These are phyloP conservation scores for Cyclina sinensis DNA, from an alignment of 1,140 invertebrate species.

Conservation along the genomic window DNA sequence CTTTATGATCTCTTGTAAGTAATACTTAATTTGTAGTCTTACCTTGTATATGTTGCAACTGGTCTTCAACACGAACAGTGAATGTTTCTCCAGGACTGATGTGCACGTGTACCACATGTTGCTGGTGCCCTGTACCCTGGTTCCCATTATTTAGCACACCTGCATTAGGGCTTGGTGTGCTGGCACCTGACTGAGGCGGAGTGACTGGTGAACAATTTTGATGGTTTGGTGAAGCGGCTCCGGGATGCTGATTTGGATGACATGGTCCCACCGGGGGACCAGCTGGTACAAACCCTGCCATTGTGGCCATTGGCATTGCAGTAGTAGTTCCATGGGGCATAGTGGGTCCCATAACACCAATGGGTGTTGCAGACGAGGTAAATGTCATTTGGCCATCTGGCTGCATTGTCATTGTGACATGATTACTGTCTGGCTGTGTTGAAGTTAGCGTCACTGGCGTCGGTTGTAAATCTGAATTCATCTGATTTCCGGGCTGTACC, in stretches of 20 bases:
- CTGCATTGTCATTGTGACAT: conserved; percentile 1
- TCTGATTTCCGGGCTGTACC: not conserved
- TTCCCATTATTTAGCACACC: conserved; percentile 31
- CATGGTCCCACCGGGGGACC: conserved; percentile 6
- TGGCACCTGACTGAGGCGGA: conserved; percentile 46
- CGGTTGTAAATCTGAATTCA: not conserved
- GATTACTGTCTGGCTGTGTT: not conserved
- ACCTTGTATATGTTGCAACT: conserved; percentile 64
- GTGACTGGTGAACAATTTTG: conserved; percentile 5
- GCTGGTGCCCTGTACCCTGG: conserved; percentile 44
- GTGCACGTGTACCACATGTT: conserved; percentile 65
- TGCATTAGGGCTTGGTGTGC: conserved; percentile 42
- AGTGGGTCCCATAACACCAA: conserved; percentile 1
- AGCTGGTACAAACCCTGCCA: not conserved
- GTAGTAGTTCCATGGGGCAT: conserved; percentile 20
- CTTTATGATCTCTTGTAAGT: no score
- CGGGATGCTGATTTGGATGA: conserved; percentile 25
- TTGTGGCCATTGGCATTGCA: conserved; percentile 14
- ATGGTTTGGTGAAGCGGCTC: conserved; percentile 32
- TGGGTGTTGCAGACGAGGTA: not conserved
- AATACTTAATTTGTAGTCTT: no score
- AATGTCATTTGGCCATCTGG: conserved; percentile 55
- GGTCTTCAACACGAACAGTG: conserved; percentile 57
- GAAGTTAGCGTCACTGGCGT: not conserved
- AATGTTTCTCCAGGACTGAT: conserved; percentile 61